Percentiles rank a stretch among this genome's conserved stretches.
phyloP scores from a whole-genome alignment of 2,888 invertebrate species.

The Oasisia sp. region DNA sequence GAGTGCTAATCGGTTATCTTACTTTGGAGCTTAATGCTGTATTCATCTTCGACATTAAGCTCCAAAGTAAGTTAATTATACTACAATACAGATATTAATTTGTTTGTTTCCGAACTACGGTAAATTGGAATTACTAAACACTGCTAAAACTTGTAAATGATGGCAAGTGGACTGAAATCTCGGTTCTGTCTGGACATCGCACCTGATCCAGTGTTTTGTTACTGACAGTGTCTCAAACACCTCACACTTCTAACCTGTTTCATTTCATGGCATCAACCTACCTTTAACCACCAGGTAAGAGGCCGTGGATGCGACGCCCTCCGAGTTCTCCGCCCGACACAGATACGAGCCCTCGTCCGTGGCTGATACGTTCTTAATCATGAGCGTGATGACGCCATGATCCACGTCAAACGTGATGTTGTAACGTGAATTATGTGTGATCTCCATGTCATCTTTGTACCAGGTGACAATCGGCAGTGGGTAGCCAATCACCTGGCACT shows the following conservation, averaged over 20 bases:
- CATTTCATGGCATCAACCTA: slow-evolving; percentile 38
- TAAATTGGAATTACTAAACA: too few species aligned
- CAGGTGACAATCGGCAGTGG: slow-evolving; percentile 63
- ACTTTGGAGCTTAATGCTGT: too few species aligned
- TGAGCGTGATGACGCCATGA: slow-evolving; percentile 56
- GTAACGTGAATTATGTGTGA: slow-evolving; percentile 55
- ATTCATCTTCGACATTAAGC: too few species aligned
- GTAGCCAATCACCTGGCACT: slow-evolving; percentile 62
- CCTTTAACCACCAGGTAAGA: slow-evolving; percentile 63
- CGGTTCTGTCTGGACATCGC: too few species aligned
- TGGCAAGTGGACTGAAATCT: too few species aligned
- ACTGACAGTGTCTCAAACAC: too few species aligned
- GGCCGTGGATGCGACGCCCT: slow-evolving; percentile 62
- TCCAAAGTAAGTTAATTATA: too few species aligned
- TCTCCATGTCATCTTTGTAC: slow-evolving; percentile 63
- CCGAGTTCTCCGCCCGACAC: slow-evolving; percentile 63
- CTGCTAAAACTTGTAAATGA: too few species aligned
- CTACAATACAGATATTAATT: too few species aligned
- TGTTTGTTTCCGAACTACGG: too few species aligned
- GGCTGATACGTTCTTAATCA: slow-evolving; percentile 54
- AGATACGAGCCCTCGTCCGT: slow-evolving; percentile 62
- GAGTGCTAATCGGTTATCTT: too few species aligned
- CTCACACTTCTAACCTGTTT: neutral
- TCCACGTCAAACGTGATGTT: slow-evolving; percentile 46
- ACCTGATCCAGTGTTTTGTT: too few species aligned